These are phyloP conservation scores for Tortrix viridana DNA, from an alignment of 2,888 invertebrate species.

Conservation along the genomic window DNA sequence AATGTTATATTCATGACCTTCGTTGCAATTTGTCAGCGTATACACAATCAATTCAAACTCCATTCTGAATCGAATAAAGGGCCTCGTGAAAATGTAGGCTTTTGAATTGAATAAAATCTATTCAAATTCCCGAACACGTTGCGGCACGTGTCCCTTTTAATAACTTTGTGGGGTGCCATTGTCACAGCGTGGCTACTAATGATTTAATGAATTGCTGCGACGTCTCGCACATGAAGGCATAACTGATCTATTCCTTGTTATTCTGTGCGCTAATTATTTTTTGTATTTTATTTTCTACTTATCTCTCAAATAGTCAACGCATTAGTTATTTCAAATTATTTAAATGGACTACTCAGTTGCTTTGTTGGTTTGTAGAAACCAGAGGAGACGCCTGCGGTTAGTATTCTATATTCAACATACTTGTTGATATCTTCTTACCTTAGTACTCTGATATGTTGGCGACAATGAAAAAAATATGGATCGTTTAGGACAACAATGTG, in stretches of 20 bases:
- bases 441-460: not conserved
- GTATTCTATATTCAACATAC: too few relatives aligned
- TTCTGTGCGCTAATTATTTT: too few relatives aligned
- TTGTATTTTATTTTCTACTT: too few relatives aligned
- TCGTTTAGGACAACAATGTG: slow-evolving; percentile 18
- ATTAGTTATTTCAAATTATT: too few relatives aligned
- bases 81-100: slow-evolving; percentile 24
- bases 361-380: not conserved
- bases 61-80: slow-evolving; percentile 17
- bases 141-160: slow-evolving; percentile 18
- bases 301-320: too few relatives aligned
- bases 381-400: too few relatives aligned
- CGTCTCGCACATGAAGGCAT: not conserved
- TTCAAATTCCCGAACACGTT: slow-evolving; percentile 25
- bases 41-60: slow-evolving; percentile 13
- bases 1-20: slow-evolving; percentile 12
- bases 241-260: too few relatives aligned
- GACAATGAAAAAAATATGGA: slow-evolving; percentile 21
- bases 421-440: not conserved
- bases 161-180: slow-evolving; percentile 13
- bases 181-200: not conserved
- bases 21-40: slow-evolving; percentile 12
- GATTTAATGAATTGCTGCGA: slow-evolving; percentile 9
- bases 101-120: slow-evolving; percentile 11
- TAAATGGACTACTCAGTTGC: not conserved